phyloP scores from a whole-genome alignment of 2,797 vertebrate species.

The Simalia tracyae region DNA sequence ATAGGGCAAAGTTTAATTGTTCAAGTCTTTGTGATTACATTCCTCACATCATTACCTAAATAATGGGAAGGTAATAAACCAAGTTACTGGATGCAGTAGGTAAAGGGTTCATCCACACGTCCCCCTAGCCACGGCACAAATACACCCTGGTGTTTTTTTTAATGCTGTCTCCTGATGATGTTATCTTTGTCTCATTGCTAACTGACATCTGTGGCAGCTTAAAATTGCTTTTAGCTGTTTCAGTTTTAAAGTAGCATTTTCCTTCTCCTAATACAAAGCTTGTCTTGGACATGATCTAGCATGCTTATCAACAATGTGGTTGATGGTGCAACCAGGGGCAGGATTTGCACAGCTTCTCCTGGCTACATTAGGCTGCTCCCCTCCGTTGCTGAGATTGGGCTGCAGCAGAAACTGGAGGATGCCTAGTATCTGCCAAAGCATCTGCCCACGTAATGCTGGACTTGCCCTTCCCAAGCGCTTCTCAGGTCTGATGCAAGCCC shows the following conservation, averaged over 20 bases:
- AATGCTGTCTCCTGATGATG: neutral
- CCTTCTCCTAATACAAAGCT: neutral
- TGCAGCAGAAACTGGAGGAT: neutral
- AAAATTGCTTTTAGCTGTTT: neutral
- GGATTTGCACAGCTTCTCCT: neutral
- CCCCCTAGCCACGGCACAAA: neutral
- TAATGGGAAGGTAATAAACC: slow-evolving; percentile 78
- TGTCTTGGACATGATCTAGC: neutral
- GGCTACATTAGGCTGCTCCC: neutral
- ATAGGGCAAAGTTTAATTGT: slow-evolving; percentile 70
- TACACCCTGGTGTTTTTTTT: neutral
- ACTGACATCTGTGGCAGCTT: neutral
- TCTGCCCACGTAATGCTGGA: neutral
- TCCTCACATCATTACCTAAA: slow-evolving; percentile 71
- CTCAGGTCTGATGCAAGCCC: neutral
- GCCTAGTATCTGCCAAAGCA: neutral
- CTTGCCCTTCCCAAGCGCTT: neutral
- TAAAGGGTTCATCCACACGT: slow-evolving; percentile 74
- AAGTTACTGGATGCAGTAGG: slow-evolving; percentile 76
- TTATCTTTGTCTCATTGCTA: neutral
- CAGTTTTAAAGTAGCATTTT: neutral
- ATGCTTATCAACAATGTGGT: neutral
- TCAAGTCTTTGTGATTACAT: slow-evolving; percentile 73
- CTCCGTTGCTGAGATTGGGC: neutral
- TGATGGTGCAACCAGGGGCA: neutral